Percentiles rank a stretch among this genome's conserved stretches.
Conservation (phyloP, 2,113 vertebrate genomes). For the Eurypyga helias region DNA sequence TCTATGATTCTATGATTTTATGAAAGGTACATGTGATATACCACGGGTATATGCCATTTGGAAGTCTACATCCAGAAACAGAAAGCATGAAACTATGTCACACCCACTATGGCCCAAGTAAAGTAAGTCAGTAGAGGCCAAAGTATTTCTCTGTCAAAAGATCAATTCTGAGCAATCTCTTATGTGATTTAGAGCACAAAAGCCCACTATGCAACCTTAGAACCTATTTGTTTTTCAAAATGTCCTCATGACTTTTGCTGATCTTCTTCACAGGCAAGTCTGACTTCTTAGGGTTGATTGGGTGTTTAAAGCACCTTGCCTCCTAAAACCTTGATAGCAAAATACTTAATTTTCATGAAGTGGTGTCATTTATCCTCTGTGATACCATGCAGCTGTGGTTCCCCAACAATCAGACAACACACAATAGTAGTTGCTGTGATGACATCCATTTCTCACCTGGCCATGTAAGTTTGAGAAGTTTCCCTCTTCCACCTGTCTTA, state of each 20-base stretch:
- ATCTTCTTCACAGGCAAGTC: neutral
- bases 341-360: neutral
- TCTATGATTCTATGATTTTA: too few relatives aligned
- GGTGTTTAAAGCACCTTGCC: neutral
- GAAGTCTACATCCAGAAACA: neutral
- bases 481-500: neutral
- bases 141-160: neutral
- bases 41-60: neutral
- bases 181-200: neutral
- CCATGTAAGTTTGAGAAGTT: neutral
- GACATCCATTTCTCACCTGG: neutral
- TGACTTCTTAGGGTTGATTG: neutral
- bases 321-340: neutral
- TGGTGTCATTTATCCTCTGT: neutral
- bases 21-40: neutral
- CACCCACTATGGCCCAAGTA: rapidly evolving
- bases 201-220: rapidly evolving
- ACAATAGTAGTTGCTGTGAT: neutral
- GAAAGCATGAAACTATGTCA: neutral
- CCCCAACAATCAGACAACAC: neutral
- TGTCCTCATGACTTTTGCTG: neutral
- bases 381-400: neutral
- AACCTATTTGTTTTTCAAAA: neutral
- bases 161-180: neutral
- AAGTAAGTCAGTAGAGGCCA: neutral